Conservation (phyloP, 2,888 invertebrate genomes). For the Dusona sp. region DNA sequence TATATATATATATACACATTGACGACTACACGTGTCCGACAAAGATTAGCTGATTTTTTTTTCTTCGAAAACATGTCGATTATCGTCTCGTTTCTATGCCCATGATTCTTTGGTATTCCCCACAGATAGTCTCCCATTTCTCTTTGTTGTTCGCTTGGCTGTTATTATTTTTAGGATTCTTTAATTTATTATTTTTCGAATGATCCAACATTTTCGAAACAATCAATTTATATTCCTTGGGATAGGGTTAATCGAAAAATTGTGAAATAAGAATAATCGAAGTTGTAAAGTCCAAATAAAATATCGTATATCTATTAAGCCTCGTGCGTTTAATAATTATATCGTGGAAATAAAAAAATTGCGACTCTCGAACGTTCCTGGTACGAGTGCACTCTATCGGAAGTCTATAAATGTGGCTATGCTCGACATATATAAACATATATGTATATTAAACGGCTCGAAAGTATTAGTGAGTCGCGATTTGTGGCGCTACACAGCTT, state of each 20-base stretch:
- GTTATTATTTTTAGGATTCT: neutral
- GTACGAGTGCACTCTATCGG: slow-evolving; percentile 39
- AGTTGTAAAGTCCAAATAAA: neutral
- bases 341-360: neutral
- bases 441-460: slow-evolving; percentile 15
- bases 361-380: slow-evolving; percentile 37
- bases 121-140: neutral
- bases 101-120: neutral
- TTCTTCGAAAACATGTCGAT: neutral
- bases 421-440: slow-evolving; percentile 21
- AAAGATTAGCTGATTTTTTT: slow-evolving; percentile 8
- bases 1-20: neutral
- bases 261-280: neutral
- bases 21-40: neutral
- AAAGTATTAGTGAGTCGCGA: slow-evolving; percentile 27
- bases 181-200: neutral
- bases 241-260: neutral
- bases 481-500: slow-evolving; percentile 30
- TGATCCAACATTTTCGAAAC: neutral
- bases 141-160: neutral
- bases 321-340: neutral
- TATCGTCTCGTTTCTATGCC: slow-evolving; percentile 19
- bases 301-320: neutral
- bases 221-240: neutral
- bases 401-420: slow-evolving; percentile 24